Evolutionary conservation across 2,113 vertebrate species (phyloP), one percentile per base, ranked within the genome.

Genomic region (Engraulis encrasicolus): DNA sequence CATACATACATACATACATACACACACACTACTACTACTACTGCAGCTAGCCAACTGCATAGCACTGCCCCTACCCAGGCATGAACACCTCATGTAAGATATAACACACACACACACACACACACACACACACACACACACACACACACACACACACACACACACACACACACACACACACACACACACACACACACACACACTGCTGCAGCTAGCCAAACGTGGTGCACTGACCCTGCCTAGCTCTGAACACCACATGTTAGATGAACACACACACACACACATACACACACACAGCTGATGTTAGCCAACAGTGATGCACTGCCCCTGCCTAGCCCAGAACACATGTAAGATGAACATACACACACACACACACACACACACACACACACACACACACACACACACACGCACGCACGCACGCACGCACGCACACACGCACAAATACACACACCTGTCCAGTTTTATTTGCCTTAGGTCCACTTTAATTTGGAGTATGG

Each of bases 71-170:
- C 90, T 95, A 87, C 96, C 95, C 0, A 93, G n/a, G n/a, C n/a
- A 94, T 81, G 95, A 96, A 87, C 96, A 95, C 86, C 97, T 96
- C 94, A 94, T 98, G 98, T 98, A 94, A 94, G 96, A 7, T 6
- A 5, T 1, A 4, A 23, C 54, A 58, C 49, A 50, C 49, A 50
- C 40, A 27, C 49, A 50, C 49, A 50, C 49, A 50, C 49, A 50
- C 49, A 50, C 49, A 50, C 49, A 5, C 49, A 50, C 49, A 50
- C 2, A 1, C 49, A 54, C 50, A 54, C 15, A 54, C 9, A 18
- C 9, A 54, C 5, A 54, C 15, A 52, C 50, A 52, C 50, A 52
- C 50, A 54, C 54, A 2, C 20, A 61, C 1, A 50, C 6, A 50
- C 49, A 6, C 1, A 1, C 49, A 2, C 49, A 50, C 49, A 50